Evolutionary conservation across 2,113 vertebrate species (phyloP).

Genomic region (Brachypodius melanocephalos): DNA sequence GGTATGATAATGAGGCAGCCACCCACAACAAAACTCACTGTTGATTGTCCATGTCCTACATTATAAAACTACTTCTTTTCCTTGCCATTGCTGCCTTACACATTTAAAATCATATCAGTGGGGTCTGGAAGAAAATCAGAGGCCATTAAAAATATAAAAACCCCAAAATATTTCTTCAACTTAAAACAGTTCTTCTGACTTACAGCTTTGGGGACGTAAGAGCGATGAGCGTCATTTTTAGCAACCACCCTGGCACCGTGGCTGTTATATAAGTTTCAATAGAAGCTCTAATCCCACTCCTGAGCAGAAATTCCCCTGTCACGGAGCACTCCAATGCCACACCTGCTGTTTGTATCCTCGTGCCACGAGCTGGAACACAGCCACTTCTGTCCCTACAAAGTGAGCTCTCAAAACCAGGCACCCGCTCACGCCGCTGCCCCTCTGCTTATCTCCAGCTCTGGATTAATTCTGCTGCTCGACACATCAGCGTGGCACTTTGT

Average conservation of each 20-base stretch:
- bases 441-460: background rate
- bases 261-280: background rate
- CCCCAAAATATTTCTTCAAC: background rate
- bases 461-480: background rate
- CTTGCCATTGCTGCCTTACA: background rate
- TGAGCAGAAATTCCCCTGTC: conserved; percentile 24
- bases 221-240: conserved; percentile 14
- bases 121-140: background rate
- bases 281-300: background rate
- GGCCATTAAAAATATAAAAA: background rate
- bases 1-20: background rate
- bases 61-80: background rate
- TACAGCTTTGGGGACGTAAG: background rate
- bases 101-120: background rate
- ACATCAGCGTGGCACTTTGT: background rate
- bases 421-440: background rate
- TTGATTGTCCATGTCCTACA: background rate
- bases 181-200: background rate
- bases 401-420: background rate
- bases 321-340: background rate
- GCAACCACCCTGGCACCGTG: conserved; percentile 5
- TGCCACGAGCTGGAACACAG: background rate
- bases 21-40: background rate
- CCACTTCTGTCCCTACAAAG: background rate
- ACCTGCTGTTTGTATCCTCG: background rate